These are phyloP conservation scores for Papilio xuthus DNA, from an alignment of 1,140 invertebrate species.

Conservation along the genomic window DNA sequence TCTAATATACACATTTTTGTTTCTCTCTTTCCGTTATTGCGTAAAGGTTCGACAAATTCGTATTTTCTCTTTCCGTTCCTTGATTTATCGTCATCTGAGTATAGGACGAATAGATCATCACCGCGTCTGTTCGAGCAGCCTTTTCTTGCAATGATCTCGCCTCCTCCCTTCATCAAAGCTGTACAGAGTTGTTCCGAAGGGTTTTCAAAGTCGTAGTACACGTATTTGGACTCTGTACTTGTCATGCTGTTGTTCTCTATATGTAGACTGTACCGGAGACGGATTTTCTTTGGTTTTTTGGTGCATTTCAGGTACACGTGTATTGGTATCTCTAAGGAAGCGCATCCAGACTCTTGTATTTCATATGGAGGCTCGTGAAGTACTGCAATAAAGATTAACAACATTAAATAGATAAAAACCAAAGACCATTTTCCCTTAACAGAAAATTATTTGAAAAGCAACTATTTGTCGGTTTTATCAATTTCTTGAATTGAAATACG, in stretches of 20 bases:
- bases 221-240: conserved; percentile 63
- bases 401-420: neutral
- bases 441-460: too few relatives aligned
- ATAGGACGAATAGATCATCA: conserved; percentile 55
- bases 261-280: conserved; percentile 68
- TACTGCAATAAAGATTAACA: conserved; percentile 58
- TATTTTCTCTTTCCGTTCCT: conserved; percentile 53
- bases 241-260: conserved; percentile 70
- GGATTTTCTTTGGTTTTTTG: conserved; percentile 71
- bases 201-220: conserved; percentile 74
- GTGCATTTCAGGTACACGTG: conserved; percentile 76
- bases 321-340: conserved; percentile 75
- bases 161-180: conserved; percentile 71
- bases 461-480: too few relatives aligned
- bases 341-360: conserved; percentile 75
- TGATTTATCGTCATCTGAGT: conserved; percentile 53
- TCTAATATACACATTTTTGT: conserved; percentile 56
- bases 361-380: conserved; percentile 78
- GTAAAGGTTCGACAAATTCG: conserved; percentile 65
- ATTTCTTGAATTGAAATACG: neutral
- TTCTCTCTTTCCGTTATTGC: conserved; percentile 53
- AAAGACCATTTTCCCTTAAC: neutral
- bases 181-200: conserved; percentile 65
- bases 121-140: conserved; percentile 45
- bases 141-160: conserved; percentile 62